phyloP scores from a whole-genome alignment of 2,888 invertebrate genomes.

The Agonopterix heracliana region DNA sequence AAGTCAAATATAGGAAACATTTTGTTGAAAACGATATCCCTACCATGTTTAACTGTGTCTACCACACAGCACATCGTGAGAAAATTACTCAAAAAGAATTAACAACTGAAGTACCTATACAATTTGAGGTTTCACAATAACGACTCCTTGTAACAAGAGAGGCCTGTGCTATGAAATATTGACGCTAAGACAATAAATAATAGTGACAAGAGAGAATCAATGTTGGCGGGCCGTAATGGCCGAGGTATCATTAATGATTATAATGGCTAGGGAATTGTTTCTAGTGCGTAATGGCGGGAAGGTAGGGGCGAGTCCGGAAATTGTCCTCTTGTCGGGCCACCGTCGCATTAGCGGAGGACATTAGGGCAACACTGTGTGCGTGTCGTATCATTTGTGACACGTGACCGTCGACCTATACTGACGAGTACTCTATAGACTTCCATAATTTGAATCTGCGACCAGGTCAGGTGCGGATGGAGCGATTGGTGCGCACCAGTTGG shows the following conservation, averaged over 20 bases:
- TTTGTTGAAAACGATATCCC: too few species aligned
- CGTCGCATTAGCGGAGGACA: conserved; percentile 65
- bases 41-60: too few species aligned
- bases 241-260: conserved; percentile 57
- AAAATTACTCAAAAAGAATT: not conserved
- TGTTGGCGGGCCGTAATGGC: conserved; percentile 39
- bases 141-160: conserved; percentile 6
- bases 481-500: too few species aligned
- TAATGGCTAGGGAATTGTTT: conserved; percentile 65
- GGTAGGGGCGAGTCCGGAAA: conserved; percentile 68
- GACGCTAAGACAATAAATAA: conserved; percentile 30
- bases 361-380: conserved; percentile 53
- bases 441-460: conserved; percentile 12
- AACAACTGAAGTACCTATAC: conserved; percentile 6
- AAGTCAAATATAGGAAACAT: too few species aligned
- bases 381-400: conserved; percentile 55
- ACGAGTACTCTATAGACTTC: too few species aligned
- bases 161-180: conserved; percentile 1
- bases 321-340: conserved; percentile 66
- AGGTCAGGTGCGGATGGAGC: too few species aligned
- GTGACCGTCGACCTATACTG: conserved; percentile 37
- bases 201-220: conserved; percentile 40
- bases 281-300: conserved; percentile 60
- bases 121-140: conserved; percentile 20
- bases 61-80: not conserved